Evolutionary conservation across 1,140 invertebrate species (phyloP), one percentile per base, ranked within the genome.

Genomic region (Spodoptera frugiperda): DNA sequence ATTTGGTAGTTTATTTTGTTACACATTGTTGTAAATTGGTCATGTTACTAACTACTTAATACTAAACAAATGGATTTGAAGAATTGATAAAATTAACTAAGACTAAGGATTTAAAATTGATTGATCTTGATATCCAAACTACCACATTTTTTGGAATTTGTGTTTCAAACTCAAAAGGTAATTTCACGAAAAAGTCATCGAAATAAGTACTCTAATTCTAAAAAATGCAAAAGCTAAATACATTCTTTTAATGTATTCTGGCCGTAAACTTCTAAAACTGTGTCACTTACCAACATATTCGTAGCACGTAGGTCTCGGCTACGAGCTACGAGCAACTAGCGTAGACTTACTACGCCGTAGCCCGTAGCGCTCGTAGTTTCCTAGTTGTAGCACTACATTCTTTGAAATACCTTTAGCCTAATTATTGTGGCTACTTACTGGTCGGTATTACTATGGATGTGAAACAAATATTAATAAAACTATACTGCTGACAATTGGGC

Each of bases 321-420:
- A 59, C 55, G 55, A 59, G 55, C 55, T 59, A 59, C 55, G 55
- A 59, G 55, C 55, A 30, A 59, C 55, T 33, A 33, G 10, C 54
- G 55, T 59, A 59, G 25, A 59, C 55, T 14, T 59, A 59, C 55
- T 59, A 59, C 55, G 55, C 11, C 55, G 55, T 59, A 59, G 55
- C 55, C 12, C 55, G 55, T 57, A 59, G 55, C 21, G 12, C 21
- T 59, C 25, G 30, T 59, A 39, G 33, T 39, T 39, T 8, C 17
- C 25, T 15, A 59, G 14, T 0, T 59, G 8, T 59, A 33, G 12
- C 1, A 11, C 55, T 33, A 30, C 30, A 59, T 19, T 59, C 25
- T 59, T 33, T 33, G 55, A n/a, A 9, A 33, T 25, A 59, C 55
- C 11, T 59, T 59, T 59, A 14, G 25, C 33, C 55, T 59, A 59